Base-by-base conservation (phyloP, 2,888 invertebrate species). In the Sarcophaga rosellei region DNA sequence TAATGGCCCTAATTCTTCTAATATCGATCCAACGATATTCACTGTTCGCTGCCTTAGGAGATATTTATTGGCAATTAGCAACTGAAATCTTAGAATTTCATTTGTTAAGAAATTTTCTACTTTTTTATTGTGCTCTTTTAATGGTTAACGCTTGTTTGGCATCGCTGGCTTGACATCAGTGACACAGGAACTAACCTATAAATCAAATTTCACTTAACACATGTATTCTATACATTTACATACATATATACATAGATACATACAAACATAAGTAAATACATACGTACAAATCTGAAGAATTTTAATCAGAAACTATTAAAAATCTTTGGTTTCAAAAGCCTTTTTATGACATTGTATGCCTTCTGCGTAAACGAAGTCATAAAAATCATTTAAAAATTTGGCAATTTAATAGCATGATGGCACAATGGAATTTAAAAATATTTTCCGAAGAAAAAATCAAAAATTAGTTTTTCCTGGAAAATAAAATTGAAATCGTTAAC, bases 281-380 rank as follows among this genome's bases (percentile, higher is more conserved):
- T 5, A n/a, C 45, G 12, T 5, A n/a, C 35, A 72, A 35, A n/a
- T 76, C 6, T 23, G 23, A 57, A 44, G 44, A 57, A 66, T 66
- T 63, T 65, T 59, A 12, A 59, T 61, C 15, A 15, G 15, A 79
- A 80, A 76, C 70, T 76, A 80, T 79, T 59, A 79, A 75, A 69
- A 74, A 10, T 35, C 59, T 17, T 53, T 59, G 44, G 35, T 79
- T 72, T 20, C 21, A 70, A 72, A 76, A 72, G 75, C 72, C n/a
- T 66, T 78, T 75, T 84, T 61, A 79, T 65, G 74, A 47, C 35
- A 59, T 70, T 72, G 6, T 59, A 21, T 65, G 10, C 53, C 68
- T 17, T 53, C 17, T 15, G 53, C 4, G 17, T 17, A 53, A 53
- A 53, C 12, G 47, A 70, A 45, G 23, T 47, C 21, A 59, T 59